Percentiles rank a stretch among this genome's conserved stretches.
Conservation (phyloP, 2,797 vertebrate species). For the Furcifer pardalis region DNA sequence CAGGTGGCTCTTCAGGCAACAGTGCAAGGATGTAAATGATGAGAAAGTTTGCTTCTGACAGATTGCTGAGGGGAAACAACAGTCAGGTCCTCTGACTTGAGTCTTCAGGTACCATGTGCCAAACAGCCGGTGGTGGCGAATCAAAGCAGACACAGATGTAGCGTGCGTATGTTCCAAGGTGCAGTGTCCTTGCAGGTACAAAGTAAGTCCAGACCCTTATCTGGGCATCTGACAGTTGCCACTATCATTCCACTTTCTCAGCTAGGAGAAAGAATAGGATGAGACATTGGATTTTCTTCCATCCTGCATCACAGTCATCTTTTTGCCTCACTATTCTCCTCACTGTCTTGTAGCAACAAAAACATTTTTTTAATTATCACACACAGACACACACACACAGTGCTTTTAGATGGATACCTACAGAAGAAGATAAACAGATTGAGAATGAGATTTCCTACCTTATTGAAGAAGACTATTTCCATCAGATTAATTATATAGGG, state of each 20-base stretch:
- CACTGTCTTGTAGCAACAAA: not conserved
- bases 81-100: not conserved
- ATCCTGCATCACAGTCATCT: not conserved
- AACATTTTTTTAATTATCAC: not conserved
- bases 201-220: too few relatives aligned
- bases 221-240: too few relatives aligned
- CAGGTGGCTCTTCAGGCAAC: not conserved
- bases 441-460: too few relatives aligned
- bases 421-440: too few relatives aligned
- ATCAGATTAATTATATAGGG: too few relatives aligned
- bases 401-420: not conserved
- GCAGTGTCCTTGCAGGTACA: too few relatives aligned
- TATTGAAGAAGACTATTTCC: too few relatives aligned
- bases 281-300: not conserved
- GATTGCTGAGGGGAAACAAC: not conserved
- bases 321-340: not conserved
- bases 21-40: not conserved
- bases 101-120: not conserved
- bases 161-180: not conserved
- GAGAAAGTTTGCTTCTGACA: not conserved
- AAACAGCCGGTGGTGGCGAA: too few relatives aligned
- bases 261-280: not conserved
- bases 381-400: not conserved
- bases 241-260: not conserved
- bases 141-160: not conserved